Base-by-base conservation (phyloP, 2,113 vertebrate species). In the Gobio gobio region DNA sequence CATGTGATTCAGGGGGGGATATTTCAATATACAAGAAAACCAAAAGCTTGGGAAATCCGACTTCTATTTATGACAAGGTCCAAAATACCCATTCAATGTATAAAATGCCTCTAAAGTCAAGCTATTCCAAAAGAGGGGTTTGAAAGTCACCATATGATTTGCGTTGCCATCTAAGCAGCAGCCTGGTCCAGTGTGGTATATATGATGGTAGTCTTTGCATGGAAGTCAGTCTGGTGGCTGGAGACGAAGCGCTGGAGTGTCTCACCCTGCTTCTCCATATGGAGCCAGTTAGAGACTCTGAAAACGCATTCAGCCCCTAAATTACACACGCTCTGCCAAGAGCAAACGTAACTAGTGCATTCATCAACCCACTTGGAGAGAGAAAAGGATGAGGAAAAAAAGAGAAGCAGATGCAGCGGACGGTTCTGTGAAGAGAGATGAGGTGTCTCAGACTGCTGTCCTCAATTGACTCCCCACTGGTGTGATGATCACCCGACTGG, bases 391-490 rank as follows among this genome's bases (percentile, higher is more conserved):
- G 43, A 59, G 6, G 49, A 85, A 58, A 88, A 90, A 92, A 92
- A 79, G 83, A 92, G 89, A 93, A 93, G 85, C 91, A 94, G 92
- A 93, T 92, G 91, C 87, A 89, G 85, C 54, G 87, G 43, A 43
- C 10, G 66, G 54, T 45, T 61, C 13, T 73, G 70, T 73, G 84
- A 86, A 43, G 58, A 58, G 64, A 66, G 51, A 73, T 83, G 83
- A 75, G 66, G 81, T 54, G 49, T 87, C 54, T 81, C 49, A 47
- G 24, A 24, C 75, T 74, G 84, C 58, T 83, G 84, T 88, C 87
- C 87, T 85, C 80, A 88, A 20, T 16, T 88, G 83, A 85, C 83
- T 85, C 33, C 61, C 61, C 63, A 43, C 73, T 80, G 36, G 79
- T 66, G 64, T 72, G 58, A 76, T 18, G 29, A 73, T 47, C 63